Evolutionary conservation across 2,888 invertebrate species (phyloP).

Genomic region (Oxycera nigricornis): DNA sequence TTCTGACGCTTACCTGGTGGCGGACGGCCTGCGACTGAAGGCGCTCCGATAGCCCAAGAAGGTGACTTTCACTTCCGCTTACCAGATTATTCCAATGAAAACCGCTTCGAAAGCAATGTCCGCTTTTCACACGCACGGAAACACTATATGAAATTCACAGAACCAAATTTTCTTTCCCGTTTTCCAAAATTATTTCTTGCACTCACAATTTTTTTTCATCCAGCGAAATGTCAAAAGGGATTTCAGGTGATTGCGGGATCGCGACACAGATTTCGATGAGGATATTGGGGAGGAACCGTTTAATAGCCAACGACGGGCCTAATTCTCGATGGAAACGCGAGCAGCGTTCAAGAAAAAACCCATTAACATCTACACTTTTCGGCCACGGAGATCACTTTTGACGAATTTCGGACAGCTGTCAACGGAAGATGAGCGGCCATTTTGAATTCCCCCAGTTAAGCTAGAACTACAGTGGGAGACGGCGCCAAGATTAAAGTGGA

Average conservation of each 20-base stretch:
- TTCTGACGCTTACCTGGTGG: neutral
- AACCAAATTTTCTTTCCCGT: neutral
- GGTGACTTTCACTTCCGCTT: neutral
- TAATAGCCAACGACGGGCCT: too few species aligned
- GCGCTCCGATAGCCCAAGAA: neutral
- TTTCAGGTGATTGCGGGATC: neutral
- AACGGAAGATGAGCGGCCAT: constrained; percentile 21
- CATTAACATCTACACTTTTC: constrained; percentile 9
- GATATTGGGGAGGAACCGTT: too few species aligned
- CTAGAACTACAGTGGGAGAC: too few species aligned
- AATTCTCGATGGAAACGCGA: neutral
- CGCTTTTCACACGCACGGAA: neutral
- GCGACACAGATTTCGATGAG: neutral
- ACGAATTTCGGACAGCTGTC: constrained; percentile 33
- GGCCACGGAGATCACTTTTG: constrained; percentile 27
- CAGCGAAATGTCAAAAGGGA: neutral
- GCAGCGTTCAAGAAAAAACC: neutral
- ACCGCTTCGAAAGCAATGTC: neutral
- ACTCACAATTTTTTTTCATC: neutral
- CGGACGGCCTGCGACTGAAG: neutral
- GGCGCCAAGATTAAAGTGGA: too few species aligned
- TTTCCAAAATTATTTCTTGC: neutral
- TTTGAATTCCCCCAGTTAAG: constrained; percentile 4
- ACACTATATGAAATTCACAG: neutral
- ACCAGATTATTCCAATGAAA: neutral